Percentiles rank a stretch among this genome's conserved stretches.
These are phyloP conservation scores for Chironomus tentans DNA, from an alignment of 2,888 invertebrate genomes.

Conservation along the genomic window DNA sequence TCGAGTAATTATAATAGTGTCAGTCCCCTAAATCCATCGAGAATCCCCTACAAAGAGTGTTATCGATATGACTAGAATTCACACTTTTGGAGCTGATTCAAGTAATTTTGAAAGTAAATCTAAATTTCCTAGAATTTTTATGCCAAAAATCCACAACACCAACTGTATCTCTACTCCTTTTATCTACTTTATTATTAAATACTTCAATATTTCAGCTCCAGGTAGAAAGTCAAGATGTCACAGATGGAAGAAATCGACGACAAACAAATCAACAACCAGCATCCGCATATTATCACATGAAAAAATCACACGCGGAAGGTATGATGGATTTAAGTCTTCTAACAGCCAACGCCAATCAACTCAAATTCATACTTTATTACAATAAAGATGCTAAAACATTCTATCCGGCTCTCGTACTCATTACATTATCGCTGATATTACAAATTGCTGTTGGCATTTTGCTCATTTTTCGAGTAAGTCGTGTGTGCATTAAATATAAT, in stretches of 20 bases:
- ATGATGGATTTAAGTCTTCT: conserved; percentile 14
- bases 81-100: too few relatives aligned
- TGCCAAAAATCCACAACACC: too few relatives aligned
- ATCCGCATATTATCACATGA: not conserved
- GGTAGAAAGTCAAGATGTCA: not conserved
- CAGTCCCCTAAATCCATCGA: too few relatives aligned
- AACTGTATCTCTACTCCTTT: too few relatives aligned
- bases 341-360: conserved; percentile 20
- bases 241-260: conserved; percentile 4
- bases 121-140: too few relatives aligned
- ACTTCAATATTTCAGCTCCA: too few relatives aligned
- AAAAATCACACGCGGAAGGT: conserved; percentile 18
- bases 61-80: too few relatives aligned
- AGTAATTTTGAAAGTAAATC: too few relatives aligned
- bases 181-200: too few relatives aligned
- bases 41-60: too few relatives aligned
- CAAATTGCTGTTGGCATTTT: conserved; percentile 20
- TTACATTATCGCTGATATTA: conserved; percentile 10
- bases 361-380: conserved; percentile 20
- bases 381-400: conserved; percentile 11
- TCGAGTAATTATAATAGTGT: too few relatives aligned
- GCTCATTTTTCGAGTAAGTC: conserved; percentile 16
- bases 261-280: too few relatives aligned
- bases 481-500: not conserved
- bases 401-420: conserved; percentile 4